Conservation (phyloP, 2,797 vertebrate species). For the Pangasius macronema region DNA sequence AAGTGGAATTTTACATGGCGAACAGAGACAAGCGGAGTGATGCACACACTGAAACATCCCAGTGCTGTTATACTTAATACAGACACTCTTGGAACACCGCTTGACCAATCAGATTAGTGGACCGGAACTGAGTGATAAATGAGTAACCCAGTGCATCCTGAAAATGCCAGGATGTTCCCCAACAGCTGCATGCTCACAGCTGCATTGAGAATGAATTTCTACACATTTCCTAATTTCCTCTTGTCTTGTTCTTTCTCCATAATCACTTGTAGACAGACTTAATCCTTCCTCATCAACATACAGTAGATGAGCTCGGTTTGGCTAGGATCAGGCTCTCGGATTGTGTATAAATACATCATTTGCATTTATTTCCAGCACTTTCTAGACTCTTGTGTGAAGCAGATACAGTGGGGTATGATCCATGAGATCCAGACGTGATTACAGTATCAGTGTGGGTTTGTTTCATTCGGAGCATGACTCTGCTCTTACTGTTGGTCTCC, state of each 20-base stretch:
- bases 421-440: neutral
- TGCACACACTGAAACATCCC: too few species aligned
- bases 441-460: neutral
- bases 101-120: too few species aligned
- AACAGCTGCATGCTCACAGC: neutral
- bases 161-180: neutral
- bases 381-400: neutral
- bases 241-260: too few species aligned
- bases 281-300: neutral
- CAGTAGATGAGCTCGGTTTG: neutral
- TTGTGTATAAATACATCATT: neutral
- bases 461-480: neutral
- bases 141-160: neutral
- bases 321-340: neutral
- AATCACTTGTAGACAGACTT: neutral
- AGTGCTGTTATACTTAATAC: too few species aligned
- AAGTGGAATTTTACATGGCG: too few species aligned
- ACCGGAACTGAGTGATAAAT: neutral
- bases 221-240: too few species aligned
- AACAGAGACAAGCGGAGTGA: too few species aligned
- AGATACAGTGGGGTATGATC: neutral
- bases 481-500: neutral
- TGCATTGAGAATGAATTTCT: too few species aligned
- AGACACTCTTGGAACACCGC: too few species aligned
- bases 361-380: neutral